A percentile compares a stretch with the other conserved stretches of the same genome.
These are phyloP conservation scores for Styela clava DNA, from an alignment of 23 tunicate genomes.

Conservation along the genomic window DNA sequence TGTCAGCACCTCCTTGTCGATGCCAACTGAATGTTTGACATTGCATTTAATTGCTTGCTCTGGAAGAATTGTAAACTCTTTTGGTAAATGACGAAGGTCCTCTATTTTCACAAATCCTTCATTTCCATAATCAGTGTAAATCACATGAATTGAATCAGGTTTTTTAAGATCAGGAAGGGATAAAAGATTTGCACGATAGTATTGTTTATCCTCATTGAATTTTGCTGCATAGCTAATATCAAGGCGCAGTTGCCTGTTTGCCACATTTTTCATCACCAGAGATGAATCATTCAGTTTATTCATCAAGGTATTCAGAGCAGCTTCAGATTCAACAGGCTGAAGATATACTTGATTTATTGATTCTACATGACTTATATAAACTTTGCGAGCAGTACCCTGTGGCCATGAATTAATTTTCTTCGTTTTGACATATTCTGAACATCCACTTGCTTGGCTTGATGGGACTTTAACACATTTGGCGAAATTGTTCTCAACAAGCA, in stretches of 20 bases:
- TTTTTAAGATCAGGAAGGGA: background rate
- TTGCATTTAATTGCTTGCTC: constrained; percentile 41
- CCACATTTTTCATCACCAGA: background rate
- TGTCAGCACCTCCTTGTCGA: background rate
- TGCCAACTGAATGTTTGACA: background rate
- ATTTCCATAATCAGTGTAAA: constrained; percentile 78
- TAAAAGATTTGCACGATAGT: constrained; percentile 43
- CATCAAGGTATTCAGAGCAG: constrained; percentile 34
- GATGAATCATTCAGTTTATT: constrained; percentile 12
- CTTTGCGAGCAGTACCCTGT: constrained; percentile 15
- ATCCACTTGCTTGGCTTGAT: background rate
- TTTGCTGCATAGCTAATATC: constrained; percentile 9
- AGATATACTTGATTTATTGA: constrained; percentile 40
- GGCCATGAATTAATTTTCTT: background rate
- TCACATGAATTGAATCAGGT: constrained; percentile 3
- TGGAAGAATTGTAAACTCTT: constrained; percentile 17
- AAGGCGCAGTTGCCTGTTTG: background rate
- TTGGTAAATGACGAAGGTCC: constrained; percentile 5
- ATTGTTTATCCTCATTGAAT: constrained; percentile 44
- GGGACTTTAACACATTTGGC: constrained; percentile 14
- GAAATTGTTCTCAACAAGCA: constrained; percentile 17
- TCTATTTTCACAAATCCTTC: constrained; percentile 1
- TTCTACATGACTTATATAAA: constrained; percentile 66
- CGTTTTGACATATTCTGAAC: background rate
- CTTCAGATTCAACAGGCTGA: constrained; percentile 24